Conservation (phyloP, 2,113 vertebrate species). For the Lipotes vexillifer region DNA sequence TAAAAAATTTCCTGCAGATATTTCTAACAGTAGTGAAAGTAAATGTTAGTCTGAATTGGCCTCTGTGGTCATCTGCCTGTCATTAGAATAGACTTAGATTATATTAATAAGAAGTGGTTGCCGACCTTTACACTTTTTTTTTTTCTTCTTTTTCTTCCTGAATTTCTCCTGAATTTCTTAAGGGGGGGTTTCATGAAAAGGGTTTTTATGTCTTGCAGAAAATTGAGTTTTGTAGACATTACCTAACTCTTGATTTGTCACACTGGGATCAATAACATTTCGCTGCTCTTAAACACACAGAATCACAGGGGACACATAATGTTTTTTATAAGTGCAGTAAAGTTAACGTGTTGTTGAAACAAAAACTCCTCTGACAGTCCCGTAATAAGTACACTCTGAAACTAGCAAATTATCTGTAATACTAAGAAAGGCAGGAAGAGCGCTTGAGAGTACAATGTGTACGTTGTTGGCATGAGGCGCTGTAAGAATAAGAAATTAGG, state of each 20-base stretch:
- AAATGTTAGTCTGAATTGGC: constrained; percentile 76
- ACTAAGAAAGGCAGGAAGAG: constrained; percentile 84
- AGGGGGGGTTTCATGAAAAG: constrained; percentile 88
- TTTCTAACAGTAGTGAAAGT: constrained; percentile 73
- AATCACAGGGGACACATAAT: constrained; percentile 88
- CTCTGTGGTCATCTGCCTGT: constrained; percentile 73
- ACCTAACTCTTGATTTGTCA: constrained; percentile 92
- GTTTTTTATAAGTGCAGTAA: constrained; percentile 91
- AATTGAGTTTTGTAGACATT: constrained; percentile 92
- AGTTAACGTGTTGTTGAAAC: constrained; percentile 91
- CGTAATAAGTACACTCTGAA: constrained; percentile 90
- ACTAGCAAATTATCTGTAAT: constrained; percentile 89
- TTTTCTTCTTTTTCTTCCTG: constrained; percentile 59
- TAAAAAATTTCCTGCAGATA: constrained; percentile 55
- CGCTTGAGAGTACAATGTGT: constrained; percentile 79
- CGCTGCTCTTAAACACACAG: constrained; percentile 89
- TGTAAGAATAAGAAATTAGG: constrained; percentile 71
- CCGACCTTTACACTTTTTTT: constrained; percentile 80
- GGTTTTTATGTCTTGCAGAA: constrained; percentile 89
- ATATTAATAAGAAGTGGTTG: constrained; percentile 79
- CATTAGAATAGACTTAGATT: constrained; percentile 78
- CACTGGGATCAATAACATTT: constrained; percentile 92
- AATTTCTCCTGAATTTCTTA: constrained; percentile 85
- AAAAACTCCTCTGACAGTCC: constrained; percentile 91
- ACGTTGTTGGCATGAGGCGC: constrained; percentile 74